Evolutionary conservation across 2,797 vertebrate species (phyloP).

Genomic region (Pipistrellus pipistrellus): DNA sequence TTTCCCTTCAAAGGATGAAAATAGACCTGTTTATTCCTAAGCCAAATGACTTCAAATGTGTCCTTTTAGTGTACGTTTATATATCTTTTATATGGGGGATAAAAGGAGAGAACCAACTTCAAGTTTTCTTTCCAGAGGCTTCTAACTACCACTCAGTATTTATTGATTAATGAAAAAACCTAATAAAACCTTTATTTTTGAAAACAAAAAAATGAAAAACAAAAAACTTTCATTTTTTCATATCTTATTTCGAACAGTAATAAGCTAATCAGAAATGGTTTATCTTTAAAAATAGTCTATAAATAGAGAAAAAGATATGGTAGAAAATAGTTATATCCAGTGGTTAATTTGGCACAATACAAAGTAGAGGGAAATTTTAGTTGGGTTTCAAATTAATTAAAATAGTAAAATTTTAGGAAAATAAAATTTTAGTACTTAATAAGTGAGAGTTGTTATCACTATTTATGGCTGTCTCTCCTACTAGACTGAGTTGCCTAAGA

Average conservation of each 20-base stretch:
- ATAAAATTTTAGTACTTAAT: not conserved
- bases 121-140: not conserved
- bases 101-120: not conserved
- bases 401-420: slow-evolving; percentile 18
- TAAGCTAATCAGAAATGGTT: slow-evolving; percentile 23
- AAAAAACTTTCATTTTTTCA: not conserved
- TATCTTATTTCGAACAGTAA: slow-evolving; percentile 26
- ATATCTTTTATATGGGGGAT: not conserved
- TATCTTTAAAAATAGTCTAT: not conserved
- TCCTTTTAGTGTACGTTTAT: not conserved
- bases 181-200: not conserved
- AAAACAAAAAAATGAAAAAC: not conserved
- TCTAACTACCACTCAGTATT: not conserved
- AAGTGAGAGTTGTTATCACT: not conserved
- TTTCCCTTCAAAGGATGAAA: slow-evolving; percentile 16
- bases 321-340: not conserved
- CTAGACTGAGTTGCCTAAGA: not conserved
- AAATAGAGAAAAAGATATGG: not conserved
- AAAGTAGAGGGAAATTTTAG: slow-evolving; percentile 14
- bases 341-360: not conserved
- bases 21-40: slow-evolving; percentile 4
- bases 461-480: not conserved
- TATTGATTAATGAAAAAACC: slow-evolving; percentile 33
- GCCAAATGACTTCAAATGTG: slow-evolving; percentile 22
- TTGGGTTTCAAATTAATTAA: slow-evolving; percentile 21